A percentile compares a stretch with the other conserved stretches of the same genome.
These are phyloP conservation scores for Amaurobius ferox DNA, from an alignment of 2,888 invertebrate species.

Conservation along the genomic window DNA sequence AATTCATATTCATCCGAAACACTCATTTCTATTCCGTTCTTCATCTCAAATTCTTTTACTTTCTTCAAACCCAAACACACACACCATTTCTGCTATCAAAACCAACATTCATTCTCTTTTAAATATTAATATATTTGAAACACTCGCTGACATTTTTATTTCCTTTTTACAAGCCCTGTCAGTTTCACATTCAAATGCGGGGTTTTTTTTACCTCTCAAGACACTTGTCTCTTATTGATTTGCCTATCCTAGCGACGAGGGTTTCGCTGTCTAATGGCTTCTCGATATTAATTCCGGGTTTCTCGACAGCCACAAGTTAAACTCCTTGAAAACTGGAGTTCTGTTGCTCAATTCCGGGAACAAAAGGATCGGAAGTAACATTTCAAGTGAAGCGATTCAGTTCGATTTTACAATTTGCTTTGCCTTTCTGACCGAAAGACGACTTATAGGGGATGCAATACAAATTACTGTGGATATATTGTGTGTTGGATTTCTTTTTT, in stretches of 20 bases:
- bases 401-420: constrained; percentile 70
- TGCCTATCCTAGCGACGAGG: not conserved
- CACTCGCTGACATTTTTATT: no score
- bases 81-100: no score
- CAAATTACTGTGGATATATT: no score
- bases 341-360: constrained; percentile 46
- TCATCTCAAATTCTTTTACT: no score
- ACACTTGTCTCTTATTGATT: not conserved
- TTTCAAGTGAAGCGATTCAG: constrained; percentile 52
- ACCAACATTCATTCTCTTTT: no score
- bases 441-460: not conserved
- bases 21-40: no score
- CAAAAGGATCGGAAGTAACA: constrained; percentile 33
- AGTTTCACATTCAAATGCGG: not conserved
- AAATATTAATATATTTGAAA: no score
- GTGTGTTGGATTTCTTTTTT: no score
- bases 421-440: not conserved
- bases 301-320: not conserved
- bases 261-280: not conserved
- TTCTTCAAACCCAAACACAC: no score
- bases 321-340: not conserved
- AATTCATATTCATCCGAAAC: no score
- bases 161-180: no score
- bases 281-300: not conserved
- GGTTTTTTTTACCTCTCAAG: not conserved